A percentile compares a stretch with the other conserved stretches of the same genome.
These are phyloP conservation scores for Anguilla obscura DNA, from an alignment of 2,797 vertebrate genomes.

Conservation along the genomic window DNA sequence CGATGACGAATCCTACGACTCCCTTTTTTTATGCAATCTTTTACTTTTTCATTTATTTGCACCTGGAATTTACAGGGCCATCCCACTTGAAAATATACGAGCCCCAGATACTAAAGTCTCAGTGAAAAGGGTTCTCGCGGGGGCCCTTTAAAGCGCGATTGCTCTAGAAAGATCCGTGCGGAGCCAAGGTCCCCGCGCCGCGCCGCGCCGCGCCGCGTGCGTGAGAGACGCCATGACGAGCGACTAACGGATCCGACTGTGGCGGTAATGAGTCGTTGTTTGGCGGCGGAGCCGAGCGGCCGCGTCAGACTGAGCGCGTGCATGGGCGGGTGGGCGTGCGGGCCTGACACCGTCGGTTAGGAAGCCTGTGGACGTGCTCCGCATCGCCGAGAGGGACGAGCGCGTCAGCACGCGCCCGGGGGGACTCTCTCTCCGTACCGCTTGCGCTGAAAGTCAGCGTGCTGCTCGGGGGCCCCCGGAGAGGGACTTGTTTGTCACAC, in stretches of 20 bases:
- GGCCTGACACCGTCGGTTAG: background rate
- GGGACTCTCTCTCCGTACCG: conserved; percentile 30
- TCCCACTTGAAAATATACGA: background rate
- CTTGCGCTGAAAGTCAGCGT: conserved; percentile 23
- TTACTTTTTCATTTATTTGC: background rate
- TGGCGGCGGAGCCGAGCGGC: background rate
- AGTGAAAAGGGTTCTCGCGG: background rate
- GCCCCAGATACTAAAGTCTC: background rate
- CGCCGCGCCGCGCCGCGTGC: background rate
- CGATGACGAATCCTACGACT: no score
- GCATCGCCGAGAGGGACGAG: conserved; percentile 44
- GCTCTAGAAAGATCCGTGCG: background rate
- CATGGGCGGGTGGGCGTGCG: conserved; percentile 23
- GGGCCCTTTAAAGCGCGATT: background rate
- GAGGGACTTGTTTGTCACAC: conserved; percentile 43
- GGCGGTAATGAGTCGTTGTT: conserved; percentile 1
- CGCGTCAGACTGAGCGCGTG: conserved; percentile 3
- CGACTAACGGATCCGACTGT: background rate
- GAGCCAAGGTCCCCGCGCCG: background rate
- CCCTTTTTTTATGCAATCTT: background rate
- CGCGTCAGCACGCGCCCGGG: conserved; percentile 34
- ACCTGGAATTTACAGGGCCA: background rate
- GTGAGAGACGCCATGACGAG: background rate
- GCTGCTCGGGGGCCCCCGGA: conserved; percentile 27
- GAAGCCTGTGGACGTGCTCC: conserved; percentile 27